Evolutionary conservation across 2,888 invertebrate genomes (phyloP), one percentile per base, ranked within the genome.

Genomic region (Hydropsyche betteni): DNA sequence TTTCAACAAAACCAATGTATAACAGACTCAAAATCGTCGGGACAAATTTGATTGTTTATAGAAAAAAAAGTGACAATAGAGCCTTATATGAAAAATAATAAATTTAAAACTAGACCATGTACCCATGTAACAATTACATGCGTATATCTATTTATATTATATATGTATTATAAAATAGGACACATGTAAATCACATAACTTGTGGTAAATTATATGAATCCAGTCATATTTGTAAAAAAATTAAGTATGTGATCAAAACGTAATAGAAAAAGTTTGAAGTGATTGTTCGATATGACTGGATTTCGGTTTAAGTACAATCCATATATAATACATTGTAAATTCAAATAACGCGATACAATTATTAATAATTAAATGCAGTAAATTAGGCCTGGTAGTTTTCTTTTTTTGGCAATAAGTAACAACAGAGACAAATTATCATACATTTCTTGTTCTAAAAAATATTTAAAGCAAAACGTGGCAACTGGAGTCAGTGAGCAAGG

Each of bases 391-490:
- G 69, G 55, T 50, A 69, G 64, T 33, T 8, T 24, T 16, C 55
- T 71, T 14, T 51, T 58, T 72, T 55, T 72, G 72, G 72, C 72
- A 72, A 72, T 72, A 58, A 72, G 55, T 55, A 44, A 72, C 34
- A 58, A 55, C 72, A 68, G 36, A 53, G 53, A 61, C 33, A 50
- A 50, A 16, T 24, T 5, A 74, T 34, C n/a, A 69, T 44, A 44
- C 36, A 36, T 12, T 6, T 64, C 64, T 36, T 64, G 36, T 50
- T 73, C 53, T 78, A 61, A 76, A 55, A 51, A 75, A 76, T 76
- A 78, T 68, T 78, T 78, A 79, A 79, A 79, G 76, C 76, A 78
- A 78, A 76, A 69, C 64, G 79, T 79, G 78, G 78, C 79, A 78
- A 79, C 79, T 76, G 61, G 76, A 79, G 78, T 78, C 78, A 76